phyloP scores from a whole-genome alignment of 2,797 vertebrate species.

The Chromis chromis region DNA sequence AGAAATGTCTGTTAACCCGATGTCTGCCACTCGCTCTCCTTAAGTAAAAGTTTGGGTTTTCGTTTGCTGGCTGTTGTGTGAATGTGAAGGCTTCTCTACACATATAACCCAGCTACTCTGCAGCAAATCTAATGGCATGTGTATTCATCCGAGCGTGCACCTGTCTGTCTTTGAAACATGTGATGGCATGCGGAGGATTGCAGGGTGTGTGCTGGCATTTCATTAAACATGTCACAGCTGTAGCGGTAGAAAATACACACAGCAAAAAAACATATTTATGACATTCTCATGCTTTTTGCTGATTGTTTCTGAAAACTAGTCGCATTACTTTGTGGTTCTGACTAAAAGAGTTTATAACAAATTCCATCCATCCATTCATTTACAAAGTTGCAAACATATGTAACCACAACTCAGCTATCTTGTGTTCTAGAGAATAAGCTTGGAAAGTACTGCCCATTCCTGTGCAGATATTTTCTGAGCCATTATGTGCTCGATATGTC shows the following conservation, averaged over 20 bases:
- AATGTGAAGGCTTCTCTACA: slow-evolving; percentile 36
- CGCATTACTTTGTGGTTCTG: slow-evolving; percentile 19
- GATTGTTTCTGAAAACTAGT: slow-evolving; percentile 7
- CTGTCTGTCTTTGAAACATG: slow-evolving; percentile 47
- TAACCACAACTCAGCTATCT: neutral
- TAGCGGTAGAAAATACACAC: slow-evolving; percentile 35
- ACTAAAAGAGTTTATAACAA: slow-evolving; percentile 22
- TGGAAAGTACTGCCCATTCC: slow-evolving; percentile 8
- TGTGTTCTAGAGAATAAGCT: slow-evolving; percentile 21
- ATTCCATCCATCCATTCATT: slow-evolving; percentile 57
- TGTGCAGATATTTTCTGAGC: slow-evolving; percentile 17
- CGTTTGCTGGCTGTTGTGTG: slow-evolving; percentile 41
- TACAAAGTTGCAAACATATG: slow-evolving; percentile 8
- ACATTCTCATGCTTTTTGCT: slow-evolving; percentile 19
- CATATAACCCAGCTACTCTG: slow-evolving; percentile 35
- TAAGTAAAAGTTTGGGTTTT: slow-evolving; percentile 11
- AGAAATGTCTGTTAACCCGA: slow-evolving; percentile 65
- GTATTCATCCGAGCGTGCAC: slow-evolving; percentile 15
- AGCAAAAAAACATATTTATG: slow-evolving; percentile 18
- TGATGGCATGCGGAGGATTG: slow-evolving; percentile 37
- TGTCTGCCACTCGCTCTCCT: slow-evolving; percentile 41
- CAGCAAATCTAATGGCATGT: slow-evolving; percentile 29
- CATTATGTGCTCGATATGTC: neutral
- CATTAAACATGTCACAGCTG: slow-evolving; percentile 40
- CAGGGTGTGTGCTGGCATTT: slow-evolving; percentile 35